These are phyloP conservation scores for Podarcis lilfordi DNA, from an alignment of 2,797 vertebrate species.

Conservation along the genomic window DNA sequence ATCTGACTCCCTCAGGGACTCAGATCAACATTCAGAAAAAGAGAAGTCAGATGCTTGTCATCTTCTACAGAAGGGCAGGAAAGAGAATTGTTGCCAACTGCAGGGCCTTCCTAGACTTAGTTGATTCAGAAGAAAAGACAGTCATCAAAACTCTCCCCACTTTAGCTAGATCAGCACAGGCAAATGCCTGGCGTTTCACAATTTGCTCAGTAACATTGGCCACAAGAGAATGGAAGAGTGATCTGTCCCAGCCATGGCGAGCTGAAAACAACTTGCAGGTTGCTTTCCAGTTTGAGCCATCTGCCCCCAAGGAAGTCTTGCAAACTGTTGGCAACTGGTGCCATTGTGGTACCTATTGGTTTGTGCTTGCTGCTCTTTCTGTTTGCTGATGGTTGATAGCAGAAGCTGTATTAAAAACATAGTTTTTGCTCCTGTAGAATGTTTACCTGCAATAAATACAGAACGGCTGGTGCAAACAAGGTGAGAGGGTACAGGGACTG, in stretches of 20 bases:
- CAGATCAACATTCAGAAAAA: neutral
- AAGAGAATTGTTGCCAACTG: neutral
- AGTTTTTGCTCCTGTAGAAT: neutral
- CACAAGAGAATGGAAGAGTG: fast-evolving
- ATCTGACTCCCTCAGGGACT: neutral
- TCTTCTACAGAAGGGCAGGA: neutral
- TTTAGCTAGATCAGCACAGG: neutral
- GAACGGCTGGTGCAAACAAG: conserved; percentile 89
- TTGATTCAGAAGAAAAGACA: neutral
- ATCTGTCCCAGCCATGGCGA: neutral
- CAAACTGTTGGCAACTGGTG: neutral
- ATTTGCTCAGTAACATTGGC: neutral
- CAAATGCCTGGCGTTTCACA: neutral
- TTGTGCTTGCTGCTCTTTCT: neutral
- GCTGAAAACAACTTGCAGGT: neutral
- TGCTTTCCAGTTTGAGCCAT: conserved; percentile 18
- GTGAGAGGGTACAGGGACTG: conserved; percentile 96
- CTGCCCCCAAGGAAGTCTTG: neutral
- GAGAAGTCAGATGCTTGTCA: neutral
- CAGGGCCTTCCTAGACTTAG: neutral
- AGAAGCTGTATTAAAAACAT: neutral
- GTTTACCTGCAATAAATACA: conserved; percentile 91
- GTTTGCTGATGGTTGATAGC: neutral
- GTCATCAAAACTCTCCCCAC: neutral
- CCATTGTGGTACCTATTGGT: neutral